Conservation (phyloP, 2,888 invertebrate species). For the Galeruca laticollis region DNA sequence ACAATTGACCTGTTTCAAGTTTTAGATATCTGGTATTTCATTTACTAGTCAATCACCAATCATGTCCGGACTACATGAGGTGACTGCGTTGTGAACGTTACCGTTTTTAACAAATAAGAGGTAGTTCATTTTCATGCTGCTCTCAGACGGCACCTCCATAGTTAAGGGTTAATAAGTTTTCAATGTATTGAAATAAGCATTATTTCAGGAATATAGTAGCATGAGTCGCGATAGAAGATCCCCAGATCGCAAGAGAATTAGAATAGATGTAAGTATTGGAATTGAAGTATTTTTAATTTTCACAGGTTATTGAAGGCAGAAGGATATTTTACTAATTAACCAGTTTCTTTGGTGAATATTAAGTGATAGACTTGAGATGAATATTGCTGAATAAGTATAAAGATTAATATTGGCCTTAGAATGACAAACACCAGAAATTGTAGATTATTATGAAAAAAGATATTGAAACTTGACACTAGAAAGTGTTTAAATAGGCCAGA, state of each 20-base stretch:
- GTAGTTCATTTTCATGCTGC: no score
- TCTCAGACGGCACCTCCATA: no score
- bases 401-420: slow-evolving; percentile 1
- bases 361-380: background rate
- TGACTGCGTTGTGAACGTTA: no score
- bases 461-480: background rate
- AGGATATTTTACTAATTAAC: slow-evolving; percentile 20
- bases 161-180: background rate
- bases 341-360: background rate
- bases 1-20: no score
- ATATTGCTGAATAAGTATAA: background rate
- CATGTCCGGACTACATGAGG: no score
- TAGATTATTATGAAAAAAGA: slow-evolving; percentile 5
- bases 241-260: slow-evolving; percentile 75
- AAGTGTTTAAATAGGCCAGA: slow-evolving; percentile 5
- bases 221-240: slow-evolving; percentile 72
- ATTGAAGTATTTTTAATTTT: slow-evolving; percentile 30
- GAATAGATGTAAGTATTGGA: slow-evolving; percentile 70
- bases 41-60: no score
- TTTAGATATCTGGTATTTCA: no score
- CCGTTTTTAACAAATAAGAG: no score
- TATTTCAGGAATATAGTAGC: slow-evolving; percentile 52
- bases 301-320: slow-evolving; percentile 27
- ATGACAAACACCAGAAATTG: slow-evolving; percentile 23
- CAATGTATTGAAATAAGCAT: background rate